Evolutionary conservation across 2,113 vertebrate species (phyloP), one percentile per base, ranked within the genome.

Genomic region (Lophochroa leadbeateri): DNA sequence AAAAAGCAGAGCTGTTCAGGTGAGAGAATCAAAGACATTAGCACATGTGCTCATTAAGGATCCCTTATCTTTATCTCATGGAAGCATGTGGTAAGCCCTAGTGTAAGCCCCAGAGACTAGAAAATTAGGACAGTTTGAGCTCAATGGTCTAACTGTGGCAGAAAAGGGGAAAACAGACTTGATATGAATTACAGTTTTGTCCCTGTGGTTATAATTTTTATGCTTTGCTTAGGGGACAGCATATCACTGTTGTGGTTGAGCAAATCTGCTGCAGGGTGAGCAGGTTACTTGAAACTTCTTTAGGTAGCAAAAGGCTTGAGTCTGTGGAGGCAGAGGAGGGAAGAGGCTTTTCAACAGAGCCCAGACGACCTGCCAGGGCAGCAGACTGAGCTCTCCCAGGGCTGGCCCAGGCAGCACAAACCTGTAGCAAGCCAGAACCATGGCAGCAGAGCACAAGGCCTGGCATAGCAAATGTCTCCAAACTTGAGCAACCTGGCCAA

Each of bases 361-460:
- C 0, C 3, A 63, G 29, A 17, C 60, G 10, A 28, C 23, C 27
- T 87, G 14, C 23, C 29, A 47, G 7, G 29, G 39, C 28, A 79
- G 37, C 31, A 72, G 33, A 9, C 3, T 13, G 39, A 50, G 28
- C 10, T 52, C 20, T 55, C 10, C 14, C 5, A 39, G 35, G 11
- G 20, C 50, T 37, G 29, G 12, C 17, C 24, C 3, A 10, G 37
- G 4, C 77, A 84, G 41, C 7, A 9, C 29, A 69, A 81, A 57
- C 9, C 17, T 3, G 1, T 9, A 88, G 35, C 0, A 0, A 53
- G 33, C 6, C 44, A 52, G 55, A 82, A 8, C 11, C 43, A 13
- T 5, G 21, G 19, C 44, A 55, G n/a, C 3, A 2, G 1, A 2
- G 33, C 25, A 60, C 25, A 70, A 33, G 15, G 27, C 21, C 39